Conservation (phyloP, 1,140 invertebrate genomes). For the Drosophila subpulchrella region DNA sequence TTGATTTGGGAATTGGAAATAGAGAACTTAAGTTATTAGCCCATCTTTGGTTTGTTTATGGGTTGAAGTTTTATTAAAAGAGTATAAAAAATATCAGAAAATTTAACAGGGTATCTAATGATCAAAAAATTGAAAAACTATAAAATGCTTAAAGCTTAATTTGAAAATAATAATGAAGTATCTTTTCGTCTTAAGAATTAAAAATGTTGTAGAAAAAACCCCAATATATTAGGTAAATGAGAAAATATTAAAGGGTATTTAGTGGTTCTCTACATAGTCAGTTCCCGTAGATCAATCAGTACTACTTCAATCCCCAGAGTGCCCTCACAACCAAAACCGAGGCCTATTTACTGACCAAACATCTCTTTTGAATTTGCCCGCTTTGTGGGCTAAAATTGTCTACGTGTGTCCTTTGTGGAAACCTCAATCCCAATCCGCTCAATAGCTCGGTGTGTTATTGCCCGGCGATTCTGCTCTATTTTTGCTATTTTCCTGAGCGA, state of each 20-base stretch:
- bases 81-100: no score
- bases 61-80: no score
- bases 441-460: conserved; percentile 46
- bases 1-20: not conserved
- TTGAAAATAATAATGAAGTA: no score
- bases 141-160: no score
- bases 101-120: no score
- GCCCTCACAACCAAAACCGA: not conserved
- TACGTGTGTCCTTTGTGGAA: conserved; percentile 67
- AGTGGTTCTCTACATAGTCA: no score
- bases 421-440: conserved; percentile 10
- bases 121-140: no score
- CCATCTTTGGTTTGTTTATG: no score
- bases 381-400: conserved; percentile 53
- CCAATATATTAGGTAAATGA: no score
- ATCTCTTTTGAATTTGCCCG: conserved; percentile 54
- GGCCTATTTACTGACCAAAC: conserved; percentile 57
- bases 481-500: conserved; percentile 27
- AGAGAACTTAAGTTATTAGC: no score
- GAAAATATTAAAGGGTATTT: not conserved
- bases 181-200: no score
- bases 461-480: conserved; percentile 28
- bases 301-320: not conserved
- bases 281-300: conserved; percentile 25
- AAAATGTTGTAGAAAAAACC: no score